Evolutionary conservation across 2,797 vertebrate species (phyloP).

Genomic region (Crenichthys baileyi): DNA sequence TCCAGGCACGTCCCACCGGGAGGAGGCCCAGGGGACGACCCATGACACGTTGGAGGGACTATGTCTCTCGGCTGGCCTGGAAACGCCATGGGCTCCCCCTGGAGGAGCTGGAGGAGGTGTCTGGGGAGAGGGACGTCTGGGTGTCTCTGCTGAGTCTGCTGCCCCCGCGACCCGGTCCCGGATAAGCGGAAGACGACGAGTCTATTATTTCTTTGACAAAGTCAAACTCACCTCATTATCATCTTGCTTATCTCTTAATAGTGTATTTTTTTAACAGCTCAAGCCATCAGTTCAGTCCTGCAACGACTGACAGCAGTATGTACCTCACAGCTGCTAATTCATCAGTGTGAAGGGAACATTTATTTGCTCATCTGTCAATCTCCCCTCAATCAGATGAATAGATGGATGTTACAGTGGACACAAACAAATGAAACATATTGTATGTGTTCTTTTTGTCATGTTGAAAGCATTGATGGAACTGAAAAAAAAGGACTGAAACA

Average conservation of each 20-base stretch:
- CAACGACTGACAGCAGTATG: constrained; percentile 30
- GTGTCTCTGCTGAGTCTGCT: too few species aligned
- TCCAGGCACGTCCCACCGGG: too few species aligned
- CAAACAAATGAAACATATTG: background rate
- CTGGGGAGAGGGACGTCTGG: too few species aligned
- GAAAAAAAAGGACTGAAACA: background rate
- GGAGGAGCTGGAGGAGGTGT: too few species aligned
- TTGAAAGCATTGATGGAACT: constrained; percentile 1
- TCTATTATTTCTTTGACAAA: background rate
- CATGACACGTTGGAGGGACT: too few species aligned
- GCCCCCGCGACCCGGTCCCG: too few species aligned
- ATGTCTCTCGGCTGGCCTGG: too few species aligned
- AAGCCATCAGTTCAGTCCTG: constrained; percentile 11
- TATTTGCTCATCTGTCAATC: constrained; percentile 24
- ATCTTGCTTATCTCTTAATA: constrained; percentile 5
- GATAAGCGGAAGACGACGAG: too few species aligned
- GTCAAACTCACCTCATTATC: background rate
- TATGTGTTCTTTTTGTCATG: background rate
- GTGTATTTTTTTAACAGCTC: constrained; percentile 17
- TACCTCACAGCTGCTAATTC: constrained; percentile 29
- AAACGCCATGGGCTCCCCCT: too few species aligned
- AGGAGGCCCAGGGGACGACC: too few species aligned
- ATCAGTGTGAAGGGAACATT: constrained; percentile 42
- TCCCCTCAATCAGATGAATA: constrained; percentile 14
- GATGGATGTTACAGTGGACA: background rate